phyloP scores from a whole-genome alignment of 2,797 vertebrate species.

The Chiroxiphia lanceolata region DNA sequence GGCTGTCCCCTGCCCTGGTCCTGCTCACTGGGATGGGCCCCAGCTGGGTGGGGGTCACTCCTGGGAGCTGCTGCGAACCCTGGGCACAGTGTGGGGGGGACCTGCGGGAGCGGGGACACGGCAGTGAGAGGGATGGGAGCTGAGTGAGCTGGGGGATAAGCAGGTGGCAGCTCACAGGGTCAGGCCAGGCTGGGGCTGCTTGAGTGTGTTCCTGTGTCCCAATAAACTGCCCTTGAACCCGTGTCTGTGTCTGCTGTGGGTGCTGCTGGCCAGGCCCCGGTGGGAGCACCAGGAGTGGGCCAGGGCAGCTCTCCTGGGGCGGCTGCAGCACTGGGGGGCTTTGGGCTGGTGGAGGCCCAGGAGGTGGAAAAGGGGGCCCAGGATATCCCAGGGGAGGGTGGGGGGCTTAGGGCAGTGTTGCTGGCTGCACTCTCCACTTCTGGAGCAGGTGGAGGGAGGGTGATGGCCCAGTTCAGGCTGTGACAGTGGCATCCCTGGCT shows the following conservation, averaged over 20 bases:
- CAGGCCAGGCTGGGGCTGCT: neutral
- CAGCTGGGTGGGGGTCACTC: neutral
- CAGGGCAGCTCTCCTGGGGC: accelerated
- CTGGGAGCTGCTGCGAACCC: neutral
- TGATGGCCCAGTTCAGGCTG: neutral
- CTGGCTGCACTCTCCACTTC: neutral
- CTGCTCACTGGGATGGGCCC: neutral
- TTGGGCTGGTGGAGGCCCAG: accelerated
- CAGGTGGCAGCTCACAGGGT: neutral
- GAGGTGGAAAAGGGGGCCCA: neutral
- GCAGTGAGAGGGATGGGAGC: neutral
- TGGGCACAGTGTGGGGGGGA: neutral
- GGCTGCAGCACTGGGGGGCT: neutral
- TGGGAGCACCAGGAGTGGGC: accelerated
- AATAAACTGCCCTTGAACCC: constrained; percentile 10
- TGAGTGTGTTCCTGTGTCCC: neutral
- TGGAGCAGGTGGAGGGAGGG: accelerated
- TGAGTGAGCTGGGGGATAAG: neutral
- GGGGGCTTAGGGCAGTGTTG: neutral
- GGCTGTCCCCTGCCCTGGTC: neutral
- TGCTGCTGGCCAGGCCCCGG: neutral
- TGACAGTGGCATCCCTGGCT: accelerated
- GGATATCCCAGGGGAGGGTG: neutral
- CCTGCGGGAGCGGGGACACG: accelerated
- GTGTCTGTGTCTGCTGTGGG: neutral